Evolutionary conservation across 1,140 invertebrate genomes (phyloP).

Genomic region (Metopolophium dirhodum): DNA sequence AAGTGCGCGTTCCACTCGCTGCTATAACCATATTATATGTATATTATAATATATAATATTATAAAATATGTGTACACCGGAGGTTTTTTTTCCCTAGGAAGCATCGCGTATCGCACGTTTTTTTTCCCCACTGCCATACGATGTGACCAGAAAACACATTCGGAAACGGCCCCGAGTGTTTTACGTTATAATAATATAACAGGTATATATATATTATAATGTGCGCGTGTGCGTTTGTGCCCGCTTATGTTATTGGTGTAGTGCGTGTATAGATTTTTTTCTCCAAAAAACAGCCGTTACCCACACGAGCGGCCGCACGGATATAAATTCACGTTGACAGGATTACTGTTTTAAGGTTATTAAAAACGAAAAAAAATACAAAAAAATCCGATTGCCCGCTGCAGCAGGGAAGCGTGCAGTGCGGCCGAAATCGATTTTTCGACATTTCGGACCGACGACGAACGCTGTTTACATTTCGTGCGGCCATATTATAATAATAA

Average conservation of each 20-base stretch:
- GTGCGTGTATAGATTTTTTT: not conserved
- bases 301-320: not conserved
- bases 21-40: too few species aligned
- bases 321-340: slow-evolving; percentile 16
- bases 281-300: not conserved
- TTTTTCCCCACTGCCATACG: not conserved
- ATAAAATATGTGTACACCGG: not conserved
- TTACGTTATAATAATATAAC: not conserved
- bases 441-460: not conserved
- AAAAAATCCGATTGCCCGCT: not conserved
- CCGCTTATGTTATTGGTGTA: not conserved
- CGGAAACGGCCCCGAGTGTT: not conserved
- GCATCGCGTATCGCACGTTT: not conserved
- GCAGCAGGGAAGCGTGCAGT: not conserved
- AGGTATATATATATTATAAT: not conserved
- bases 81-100: not conserved
- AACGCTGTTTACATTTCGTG: slow-evolving; percentile 15
- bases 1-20: not conserved
- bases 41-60: not conserved
- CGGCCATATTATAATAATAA: too few species aligned
- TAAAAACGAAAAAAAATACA: not conserved
- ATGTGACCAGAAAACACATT: slow-evolving; percentile 2
- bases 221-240: not conserved
- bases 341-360: slow-evolving; percentile 44
- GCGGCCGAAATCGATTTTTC: slow-evolving; percentile 19